Conservation (phyloP, 30 jellyfish, hydroid and myxozoan species). For the Aurelia sp. region DNA sequence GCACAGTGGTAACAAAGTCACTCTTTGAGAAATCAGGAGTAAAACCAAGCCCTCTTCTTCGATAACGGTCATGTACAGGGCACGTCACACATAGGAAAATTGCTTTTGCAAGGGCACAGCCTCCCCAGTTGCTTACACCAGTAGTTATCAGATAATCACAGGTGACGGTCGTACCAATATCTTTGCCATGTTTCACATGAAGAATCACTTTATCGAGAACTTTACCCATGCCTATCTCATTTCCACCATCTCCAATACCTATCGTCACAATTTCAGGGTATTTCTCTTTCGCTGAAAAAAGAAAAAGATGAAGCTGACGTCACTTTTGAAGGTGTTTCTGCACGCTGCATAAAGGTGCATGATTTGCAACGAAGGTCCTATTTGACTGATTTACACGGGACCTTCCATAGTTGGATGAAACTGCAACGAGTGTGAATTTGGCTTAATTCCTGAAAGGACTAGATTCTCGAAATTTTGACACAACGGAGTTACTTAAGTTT, state of each 20-base stretch:
- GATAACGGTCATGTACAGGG: slow-evolving; percentile 87
- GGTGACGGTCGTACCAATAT: slow-evolving; percentile 64
- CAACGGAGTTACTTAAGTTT: too few relatives aligned
- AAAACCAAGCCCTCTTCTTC: slow-evolving; percentile 80
- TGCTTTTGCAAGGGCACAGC: slow-evolving; percentile 88
- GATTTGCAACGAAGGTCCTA: too few relatives aligned
- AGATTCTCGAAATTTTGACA: too few relatives aligned
- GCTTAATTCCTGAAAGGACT: too few relatives aligned
- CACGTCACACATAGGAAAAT: slow-evolving; percentile 57
- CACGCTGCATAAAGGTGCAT: too few relatives aligned
- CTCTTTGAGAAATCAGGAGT: slow-evolving; percentile 3
- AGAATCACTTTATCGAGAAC: slow-evolving; percentile 62
- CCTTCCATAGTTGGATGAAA: too few relatives aligned
- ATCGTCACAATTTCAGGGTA: slow-evolving; percentile 70
- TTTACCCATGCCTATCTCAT: slow-evolving; percentile 95
- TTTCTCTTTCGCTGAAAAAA: slow-evolving; percentile 32
- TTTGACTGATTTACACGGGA: too few relatives aligned
- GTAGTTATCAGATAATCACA: slow-evolving; percentile 73
- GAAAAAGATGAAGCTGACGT: not conserved
- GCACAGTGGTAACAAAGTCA: slow-evolving; percentile 59
- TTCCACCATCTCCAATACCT: slow-evolving; percentile 99
- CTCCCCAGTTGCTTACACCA: slow-evolving; percentile 99
- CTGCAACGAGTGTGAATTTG: too few relatives aligned
- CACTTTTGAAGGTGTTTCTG: too few relatives aligned
- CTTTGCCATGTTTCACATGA: slow-evolving; percentile 69